Base-by-base conservation (phyloP, 2,797 vertebrate species). In the Spea hammondii region DNA sequence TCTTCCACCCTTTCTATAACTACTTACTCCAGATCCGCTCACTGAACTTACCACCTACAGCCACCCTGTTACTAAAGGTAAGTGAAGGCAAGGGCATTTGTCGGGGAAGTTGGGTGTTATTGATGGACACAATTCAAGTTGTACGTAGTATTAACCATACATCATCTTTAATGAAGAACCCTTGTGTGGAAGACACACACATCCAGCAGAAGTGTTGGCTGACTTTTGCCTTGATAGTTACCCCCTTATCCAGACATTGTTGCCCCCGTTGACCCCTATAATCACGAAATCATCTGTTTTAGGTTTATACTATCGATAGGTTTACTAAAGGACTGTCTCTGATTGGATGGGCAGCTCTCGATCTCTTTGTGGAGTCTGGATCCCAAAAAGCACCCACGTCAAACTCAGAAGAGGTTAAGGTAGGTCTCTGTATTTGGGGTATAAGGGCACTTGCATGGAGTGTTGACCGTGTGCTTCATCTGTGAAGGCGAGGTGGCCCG, bases 311-410 rank as follows among this genome's bases (percentile, higher is more conserved):
- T 50, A 67, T 84, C 6, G 83, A 83, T 46, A 62, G 76, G 10
- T 85, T 84, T 69, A 78, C 62, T 10, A 71, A 66, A 47, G 72
- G n/a, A 17, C 55, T 84, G 70, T 64, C 78, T 2, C 74, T 86
- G 48, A 80, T 87, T 59, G 86, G 86, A 57, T 86, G 86, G 86
- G 82, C 85, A n/a, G 83, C 83, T 46, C 84, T 87, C 12, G 82
- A 81, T 62, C 68, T 86, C 14, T 86, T 86, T 84, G 85, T 87
- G 51, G 80, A 85, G 75, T 84, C 79, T 59, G 84, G 84, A n/a
- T 83, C 71, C 51, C 10, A 79, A 17, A 82, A 4, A n/a, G 74
- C 57, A 8, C 86, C 85, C 1, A 70, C 55, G 4, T 69, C 83
- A 14, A 83, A 82, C 14, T 66, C 83, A 4, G 17, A 68, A 65